A percentile compares a stretch with the other conserved stretches of the same genome.
Evolutionary conservation across 2,797 vertebrate genomes (phyloP).

Genomic region (Poecile montanus): DNA sequence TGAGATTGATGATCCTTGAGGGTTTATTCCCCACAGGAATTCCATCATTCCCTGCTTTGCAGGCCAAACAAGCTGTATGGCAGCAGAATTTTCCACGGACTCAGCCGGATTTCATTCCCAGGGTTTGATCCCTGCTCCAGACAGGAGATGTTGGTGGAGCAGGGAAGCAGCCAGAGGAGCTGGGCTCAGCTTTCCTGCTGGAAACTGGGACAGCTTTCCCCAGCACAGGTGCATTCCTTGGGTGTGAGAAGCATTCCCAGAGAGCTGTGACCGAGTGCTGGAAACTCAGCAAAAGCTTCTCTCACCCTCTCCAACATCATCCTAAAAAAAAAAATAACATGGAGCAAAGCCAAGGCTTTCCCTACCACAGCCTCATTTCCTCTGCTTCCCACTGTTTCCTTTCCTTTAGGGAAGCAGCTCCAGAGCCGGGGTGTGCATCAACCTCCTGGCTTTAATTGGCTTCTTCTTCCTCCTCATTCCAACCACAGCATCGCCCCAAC

Average conservation of each 20-base stretch:
- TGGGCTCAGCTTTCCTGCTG: background rate
- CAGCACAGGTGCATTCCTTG: constrained; percentile 6
- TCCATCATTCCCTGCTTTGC: background rate
- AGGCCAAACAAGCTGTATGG: constrained; percentile 1
- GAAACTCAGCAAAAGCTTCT: background rate
- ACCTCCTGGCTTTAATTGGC: background rate
- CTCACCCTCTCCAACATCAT: background rate
- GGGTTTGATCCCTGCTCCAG: constrained; percentile 17
- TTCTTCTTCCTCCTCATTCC: background rate
- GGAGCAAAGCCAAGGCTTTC: constrained; percentile 5
- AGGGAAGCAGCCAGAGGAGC: constrained; percentile 1
- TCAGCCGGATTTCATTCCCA: constrained; percentile 43
- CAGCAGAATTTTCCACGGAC: constrained; percentile 54
- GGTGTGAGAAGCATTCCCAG: background rate
- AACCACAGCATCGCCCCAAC: background rate
- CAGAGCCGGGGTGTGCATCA: background rate
- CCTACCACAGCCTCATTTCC: constrained; percentile 10
- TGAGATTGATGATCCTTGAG: background rate
- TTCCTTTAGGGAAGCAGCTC: background rate
- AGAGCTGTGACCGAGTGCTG: background rate
- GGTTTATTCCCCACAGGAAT: background rate
- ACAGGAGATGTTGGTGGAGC: background rate
- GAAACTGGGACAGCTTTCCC: background rate
- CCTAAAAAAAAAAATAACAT: background rate
- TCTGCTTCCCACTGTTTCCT: background rate